A percentile compares a stretch with the other conserved stretches of the same genome.
Conservation (phyloP, 92 coral and sea anemone species). For the Actinernus sp. region DNA sequence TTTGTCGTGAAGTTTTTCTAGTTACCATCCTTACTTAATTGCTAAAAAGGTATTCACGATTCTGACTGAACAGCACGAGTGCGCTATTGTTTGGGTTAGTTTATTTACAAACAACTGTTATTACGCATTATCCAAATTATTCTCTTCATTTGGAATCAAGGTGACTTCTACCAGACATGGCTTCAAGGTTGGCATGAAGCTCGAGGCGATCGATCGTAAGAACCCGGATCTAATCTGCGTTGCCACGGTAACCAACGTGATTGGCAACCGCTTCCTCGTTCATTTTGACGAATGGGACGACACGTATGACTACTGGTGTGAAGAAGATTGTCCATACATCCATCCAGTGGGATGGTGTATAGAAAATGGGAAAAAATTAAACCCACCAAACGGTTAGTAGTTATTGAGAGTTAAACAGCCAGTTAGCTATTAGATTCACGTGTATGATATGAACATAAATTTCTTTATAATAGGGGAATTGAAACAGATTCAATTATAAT, state of each 20-base stretch:
- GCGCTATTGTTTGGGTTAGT: no score
- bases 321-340: slow-evolving; percentile 61
- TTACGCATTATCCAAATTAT: no score
- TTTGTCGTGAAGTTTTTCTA: no score
- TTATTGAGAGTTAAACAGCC: background rate
- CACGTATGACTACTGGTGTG: slow-evolving; percentile 75
- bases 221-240: slow-evolving; percentile 73
- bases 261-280: slow-evolving; percentile 68
- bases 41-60: no score
- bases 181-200: slow-evolving; percentile 67
- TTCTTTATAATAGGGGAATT: no score
- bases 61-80: no score
- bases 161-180: slow-evolving; percentile 52
- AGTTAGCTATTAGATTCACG: no score
- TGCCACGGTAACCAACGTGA: slow-evolving; percentile 69
- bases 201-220: slow-evolving; percentile 70
- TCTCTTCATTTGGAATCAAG: no score
- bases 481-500: no score
- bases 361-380: slow-evolving; percentile 72
- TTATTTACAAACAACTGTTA: no score
- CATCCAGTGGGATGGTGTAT: slow-evolving; percentile 82
- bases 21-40: no score
- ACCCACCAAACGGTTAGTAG: slow-evolving; percentile 80
- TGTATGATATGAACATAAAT: no score
- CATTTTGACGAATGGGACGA: slow-evolving; percentile 82